Percentiles rank a stretch among this genome's conserved stretches.
Conservation (phyloP, 1,140 invertebrate genomes). For the Zaprionus ghesquierei region DNA sequence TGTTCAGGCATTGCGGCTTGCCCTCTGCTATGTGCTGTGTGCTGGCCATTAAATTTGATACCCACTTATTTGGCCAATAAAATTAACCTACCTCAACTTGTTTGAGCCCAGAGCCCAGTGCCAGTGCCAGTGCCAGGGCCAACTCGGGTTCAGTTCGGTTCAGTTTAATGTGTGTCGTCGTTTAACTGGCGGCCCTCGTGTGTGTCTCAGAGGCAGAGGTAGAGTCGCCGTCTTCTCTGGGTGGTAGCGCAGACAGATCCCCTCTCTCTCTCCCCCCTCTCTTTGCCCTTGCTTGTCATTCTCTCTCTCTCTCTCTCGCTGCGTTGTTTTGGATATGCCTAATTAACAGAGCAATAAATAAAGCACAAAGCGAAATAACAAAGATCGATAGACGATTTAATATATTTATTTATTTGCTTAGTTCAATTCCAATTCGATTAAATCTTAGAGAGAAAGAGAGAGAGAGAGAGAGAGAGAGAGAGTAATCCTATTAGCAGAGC, state of each 20-base stretch:
- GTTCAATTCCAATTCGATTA: background rate
- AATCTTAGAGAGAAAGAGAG: too few species aligned
- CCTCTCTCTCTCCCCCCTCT: background rate
- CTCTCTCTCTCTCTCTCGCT: background rate
- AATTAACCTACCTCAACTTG: slow-evolving; percentile 80
- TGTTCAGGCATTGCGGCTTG: slow-evolving; percentile 16
- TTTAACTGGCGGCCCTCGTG: slow-evolving; percentile 33
- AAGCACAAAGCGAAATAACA: background rate
- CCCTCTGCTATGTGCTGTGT: slow-evolving; percentile 38
- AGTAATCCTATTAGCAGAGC: background rate
- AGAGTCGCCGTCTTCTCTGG: slow-evolving; percentile 8
- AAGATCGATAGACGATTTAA: background rate
- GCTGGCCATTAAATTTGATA: slow-evolving; percentile 77
- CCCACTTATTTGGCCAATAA: slow-evolving; percentile 81
- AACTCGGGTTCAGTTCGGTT: slow-evolving; percentile 42
- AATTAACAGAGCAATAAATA: background rate
- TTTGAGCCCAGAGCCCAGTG: slow-evolving; percentile 40
- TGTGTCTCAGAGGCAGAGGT: too few species aligned
- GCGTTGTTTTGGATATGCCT: background rate
- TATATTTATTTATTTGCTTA: background rate
- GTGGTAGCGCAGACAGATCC: background rate
- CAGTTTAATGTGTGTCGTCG: slow-evolving; percentile 37
- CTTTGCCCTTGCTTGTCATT: too few species aligned
- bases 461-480: too few species aligned
- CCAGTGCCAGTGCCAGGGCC: slow-evolving; percentile 24